phyloP scores from a whole-genome alignment of 1,140 invertebrate genomes.

The Drosophila lowei region DNA sequence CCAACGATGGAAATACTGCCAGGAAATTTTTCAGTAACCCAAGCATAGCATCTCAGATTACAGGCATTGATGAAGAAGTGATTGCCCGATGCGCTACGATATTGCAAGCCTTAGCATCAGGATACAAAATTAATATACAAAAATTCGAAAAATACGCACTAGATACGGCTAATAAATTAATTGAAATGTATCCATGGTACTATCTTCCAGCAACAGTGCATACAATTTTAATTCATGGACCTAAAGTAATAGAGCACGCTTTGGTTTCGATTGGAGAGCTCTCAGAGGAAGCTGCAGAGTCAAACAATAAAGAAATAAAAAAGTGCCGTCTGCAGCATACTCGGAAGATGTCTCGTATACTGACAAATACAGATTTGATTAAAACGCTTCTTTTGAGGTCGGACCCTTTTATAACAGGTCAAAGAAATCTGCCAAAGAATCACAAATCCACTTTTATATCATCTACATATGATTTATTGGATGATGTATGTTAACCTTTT shows the following conservation, averaged over 20 bases:
- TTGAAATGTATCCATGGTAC: conserved; percentile 7
- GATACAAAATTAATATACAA: conserved; percentile 17
- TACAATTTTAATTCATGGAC: conserved; percentile 8
- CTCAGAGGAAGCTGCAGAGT: conserved; percentile 29
- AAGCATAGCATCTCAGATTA: conserved; percentile 16
- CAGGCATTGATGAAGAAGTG: conserved; percentile 25
- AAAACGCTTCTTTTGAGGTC: no score
- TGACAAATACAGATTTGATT: no score
- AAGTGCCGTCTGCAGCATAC: no score
- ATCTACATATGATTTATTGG: no score
- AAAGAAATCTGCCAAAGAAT: no score
- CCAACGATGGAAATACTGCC: conserved; percentile 21
- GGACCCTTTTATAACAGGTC: no score
- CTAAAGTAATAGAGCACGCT: conserved; percentile 10
- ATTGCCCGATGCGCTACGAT: conserved; percentile 26
- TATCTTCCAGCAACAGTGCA: conserved; percentile 16
- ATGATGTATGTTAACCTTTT: no score
- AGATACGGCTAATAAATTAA: conserved; percentile 7
- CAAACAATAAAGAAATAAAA: background rate
- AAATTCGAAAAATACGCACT: conserved; percentile 18
- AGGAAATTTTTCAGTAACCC: conserved; percentile 16
- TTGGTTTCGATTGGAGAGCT: conserved; percentile 19
- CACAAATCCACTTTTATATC: no score
- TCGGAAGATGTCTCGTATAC: no score
- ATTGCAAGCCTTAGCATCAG: conserved; percentile 27